Conservation (phyloP, 2,888 invertebrate species). For the Emmelina monodactyla region DNA sequence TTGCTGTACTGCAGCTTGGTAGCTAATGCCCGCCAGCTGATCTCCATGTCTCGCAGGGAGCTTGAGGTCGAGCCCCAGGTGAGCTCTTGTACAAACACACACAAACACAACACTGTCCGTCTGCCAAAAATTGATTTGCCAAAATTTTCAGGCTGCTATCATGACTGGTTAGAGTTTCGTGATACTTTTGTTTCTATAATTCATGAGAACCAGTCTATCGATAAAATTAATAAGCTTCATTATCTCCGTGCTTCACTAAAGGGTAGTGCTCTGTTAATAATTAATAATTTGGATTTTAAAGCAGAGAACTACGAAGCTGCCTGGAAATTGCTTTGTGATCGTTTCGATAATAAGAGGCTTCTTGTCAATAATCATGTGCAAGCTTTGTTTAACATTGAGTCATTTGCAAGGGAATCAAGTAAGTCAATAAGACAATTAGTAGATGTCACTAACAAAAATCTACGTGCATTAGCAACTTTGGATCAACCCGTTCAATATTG, state of each 20-base stretch:
- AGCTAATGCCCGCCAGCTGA: conserved; percentile 4
- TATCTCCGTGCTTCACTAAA: conserved; percentile 12
- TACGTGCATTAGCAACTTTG: conserved; percentile 5
- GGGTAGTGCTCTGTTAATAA: conserved; percentile 12
- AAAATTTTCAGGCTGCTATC: conserved; percentile 11
- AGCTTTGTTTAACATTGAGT: conserved; percentile 15
- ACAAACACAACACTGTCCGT: conserved; percentile 1
- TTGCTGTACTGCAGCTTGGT: conserved; percentile 8
- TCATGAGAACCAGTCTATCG: conserved; percentile 8
- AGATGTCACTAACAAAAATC: conserved; percentile 3
- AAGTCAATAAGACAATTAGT: conserved; percentile 9
- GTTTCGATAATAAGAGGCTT: conserved; percentile 11
- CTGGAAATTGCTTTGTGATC: conserved; percentile 12
- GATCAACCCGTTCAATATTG: conserved; percentile 10
- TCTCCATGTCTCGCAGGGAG: conserved; percentile 2
- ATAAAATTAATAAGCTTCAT: conserved; percentile 12
- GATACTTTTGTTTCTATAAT: conserved; percentile 10
- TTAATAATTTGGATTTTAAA: conserved; percentile 13
- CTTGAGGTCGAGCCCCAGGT: conserved; percentile 2
- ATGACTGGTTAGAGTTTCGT: conserved; percentile 12
- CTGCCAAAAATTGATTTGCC: conserved; percentile 14
- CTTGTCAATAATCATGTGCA: conserved; percentile 17
- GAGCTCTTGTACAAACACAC: conserved; percentile 3
- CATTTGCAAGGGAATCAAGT: conserved; percentile 13
- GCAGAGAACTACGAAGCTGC: conserved; percentile 9